A percentile compares a stretch with the other conserved stretches of the same genome.
phyloP scores from a whole-genome alignment of 2,113 vertebrate genomes.

The Vicugna pacos region DNA sequence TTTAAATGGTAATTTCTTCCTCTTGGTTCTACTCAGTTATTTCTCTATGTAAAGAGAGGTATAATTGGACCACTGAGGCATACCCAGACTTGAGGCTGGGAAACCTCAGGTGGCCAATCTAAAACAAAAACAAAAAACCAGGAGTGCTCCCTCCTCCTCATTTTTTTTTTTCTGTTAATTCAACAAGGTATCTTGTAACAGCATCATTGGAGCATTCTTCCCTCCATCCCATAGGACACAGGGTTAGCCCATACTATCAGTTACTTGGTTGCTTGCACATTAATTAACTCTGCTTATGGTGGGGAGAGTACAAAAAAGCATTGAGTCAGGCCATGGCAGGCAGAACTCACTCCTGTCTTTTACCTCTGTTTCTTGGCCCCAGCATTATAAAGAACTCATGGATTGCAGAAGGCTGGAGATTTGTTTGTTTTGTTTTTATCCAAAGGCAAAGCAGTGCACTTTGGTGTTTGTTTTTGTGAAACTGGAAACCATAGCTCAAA shows the following conservation, averaged over 20 bases:
- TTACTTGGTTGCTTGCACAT: background rate
- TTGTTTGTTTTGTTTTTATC: slow-evolving; percentile 14
- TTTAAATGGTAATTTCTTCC: background rate
- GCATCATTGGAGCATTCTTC: background rate
- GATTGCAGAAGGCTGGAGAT: background rate
- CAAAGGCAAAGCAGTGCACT: background rate
- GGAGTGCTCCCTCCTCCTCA: background rate
- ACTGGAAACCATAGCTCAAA: slow-evolving; percentile 5
- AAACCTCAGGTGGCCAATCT: background rate
- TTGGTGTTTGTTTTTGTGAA: slow-evolving; percentile 2
- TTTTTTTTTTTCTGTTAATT: background rate
- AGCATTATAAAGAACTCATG: background rate
- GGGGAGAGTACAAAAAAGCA: background rate
- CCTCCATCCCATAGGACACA: background rate
- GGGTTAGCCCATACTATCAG: background rate
- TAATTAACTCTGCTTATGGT: background rate
- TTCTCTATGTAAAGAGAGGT: background rate
- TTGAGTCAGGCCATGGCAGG: background rate
- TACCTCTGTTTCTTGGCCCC: background rate
- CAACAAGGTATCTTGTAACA: background rate
- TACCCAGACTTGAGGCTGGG: background rate
- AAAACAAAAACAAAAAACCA: background rate
- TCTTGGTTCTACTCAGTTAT: background rate
- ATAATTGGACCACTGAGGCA: background rate
- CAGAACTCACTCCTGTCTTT: background rate